phyloP scores from a whole-genome alignment of 2,888 invertebrate genomes.

The Catocala fraxini region DNA sequence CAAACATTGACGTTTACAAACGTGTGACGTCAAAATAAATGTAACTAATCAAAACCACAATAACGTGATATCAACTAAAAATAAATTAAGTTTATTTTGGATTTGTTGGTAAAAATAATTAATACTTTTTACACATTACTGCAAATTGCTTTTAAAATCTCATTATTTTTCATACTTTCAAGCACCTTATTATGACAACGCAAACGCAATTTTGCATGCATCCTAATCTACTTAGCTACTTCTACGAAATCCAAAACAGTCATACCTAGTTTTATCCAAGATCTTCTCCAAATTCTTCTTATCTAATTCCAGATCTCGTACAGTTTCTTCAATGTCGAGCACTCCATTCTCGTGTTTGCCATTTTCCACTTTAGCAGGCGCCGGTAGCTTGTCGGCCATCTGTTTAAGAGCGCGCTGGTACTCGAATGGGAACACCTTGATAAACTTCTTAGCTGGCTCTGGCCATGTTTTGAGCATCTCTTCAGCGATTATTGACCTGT shows the following conservation, averaged over 20 bases:
- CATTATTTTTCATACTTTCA: too few species aligned
- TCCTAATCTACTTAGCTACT: too few species aligned
- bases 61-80: too few species aligned
- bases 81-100: too few species aligned
- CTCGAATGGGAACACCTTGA: constrained; percentile 99
- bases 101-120: too few species aligned
- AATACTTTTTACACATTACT: too few species aligned
- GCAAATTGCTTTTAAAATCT: too few species aligned
- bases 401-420: constrained; percentile 96
- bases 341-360: constrained; percentile 75
- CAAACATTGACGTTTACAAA: too few species aligned
- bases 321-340: constrained; percentile 96
- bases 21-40: too few species aligned
- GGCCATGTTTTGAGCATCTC: constrained; percentile 94
- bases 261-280: constrained; percentile 92
- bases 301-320: constrained; percentile 92
- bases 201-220: too few species aligned
- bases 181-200: too few species aligned
- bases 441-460: constrained; percentile 91
- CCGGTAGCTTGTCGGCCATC: constrained; percentile 69
- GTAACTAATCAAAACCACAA: too few species aligned
- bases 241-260: neutral
- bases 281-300: constrained; percentile 94
- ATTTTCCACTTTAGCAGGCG: constrained; percentile 63
- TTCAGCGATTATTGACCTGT: constrained; percentile 92